These are phyloP conservation scores for Zoanthus solanderi DNA, from an alignment of 92 coral and sea anemone species.

Conservation along the genomic window DNA sequence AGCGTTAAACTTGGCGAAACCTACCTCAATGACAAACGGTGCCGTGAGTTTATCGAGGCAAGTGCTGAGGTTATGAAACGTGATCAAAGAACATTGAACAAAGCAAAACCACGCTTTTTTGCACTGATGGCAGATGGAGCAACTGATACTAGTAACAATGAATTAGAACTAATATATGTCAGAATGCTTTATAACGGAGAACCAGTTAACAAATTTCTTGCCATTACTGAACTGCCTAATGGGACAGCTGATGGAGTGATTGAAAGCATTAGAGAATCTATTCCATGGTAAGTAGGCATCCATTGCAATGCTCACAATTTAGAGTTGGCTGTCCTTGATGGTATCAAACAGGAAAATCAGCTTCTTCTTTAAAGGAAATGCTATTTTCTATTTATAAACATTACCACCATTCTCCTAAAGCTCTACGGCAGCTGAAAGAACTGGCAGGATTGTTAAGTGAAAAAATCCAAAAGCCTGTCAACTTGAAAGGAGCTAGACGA, in stretches of 20 bases:
- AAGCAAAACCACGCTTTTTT: neutral
- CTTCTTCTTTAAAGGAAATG: neutral
- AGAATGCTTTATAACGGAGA: neutral
- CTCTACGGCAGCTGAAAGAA: constrained; percentile 34
- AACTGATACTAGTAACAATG: constrained; percentile 2
- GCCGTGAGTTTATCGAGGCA: neutral
- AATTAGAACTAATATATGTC: neutral
- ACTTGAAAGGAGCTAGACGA: constrained; percentile 43
- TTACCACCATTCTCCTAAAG: constrained; percentile 51
- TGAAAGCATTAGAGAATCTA: neutral
- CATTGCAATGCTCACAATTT: constrained; percentile 10
- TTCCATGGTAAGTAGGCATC: neutral
- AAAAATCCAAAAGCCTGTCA: constrained; percentile 31
- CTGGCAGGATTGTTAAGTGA: constrained; percentile 44
- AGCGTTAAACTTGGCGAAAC: neutral
- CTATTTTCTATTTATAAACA: constrained; percentile 35
- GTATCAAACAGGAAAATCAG: neutral
- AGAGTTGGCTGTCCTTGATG: neutral
- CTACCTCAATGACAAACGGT: neutral
- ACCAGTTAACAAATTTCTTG: neutral
- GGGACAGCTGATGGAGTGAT: constrained; percentile 7
- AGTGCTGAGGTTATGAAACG: neutral
- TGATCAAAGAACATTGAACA: neutral
- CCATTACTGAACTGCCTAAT: neutral
- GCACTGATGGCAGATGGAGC: neutral